A percentile compares a stretch with the other conserved stretches of the same genome.
Evolutionary conservation across 2,797 vertebrate species (phyloP).

Genomic region (Perdix hodgsoniae): DNA sequence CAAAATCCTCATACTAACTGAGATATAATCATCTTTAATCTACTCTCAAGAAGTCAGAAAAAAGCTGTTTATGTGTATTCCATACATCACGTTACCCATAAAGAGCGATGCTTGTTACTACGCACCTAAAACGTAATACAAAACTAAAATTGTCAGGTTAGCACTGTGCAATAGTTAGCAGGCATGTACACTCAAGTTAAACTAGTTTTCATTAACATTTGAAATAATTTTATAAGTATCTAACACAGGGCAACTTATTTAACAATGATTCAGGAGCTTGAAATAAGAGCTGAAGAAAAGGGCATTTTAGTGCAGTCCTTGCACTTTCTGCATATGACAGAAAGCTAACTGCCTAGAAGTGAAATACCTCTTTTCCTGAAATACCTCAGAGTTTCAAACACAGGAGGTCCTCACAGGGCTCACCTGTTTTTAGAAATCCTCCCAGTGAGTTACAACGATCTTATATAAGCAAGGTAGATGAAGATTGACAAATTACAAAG

Average conservation of each 20-base stretch:
- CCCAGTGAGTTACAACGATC: neutral
- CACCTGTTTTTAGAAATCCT: neutral
- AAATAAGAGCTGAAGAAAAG: neutral
- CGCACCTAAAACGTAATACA: neutral
- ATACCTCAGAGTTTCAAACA: neutral
- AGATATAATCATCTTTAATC: neutral
- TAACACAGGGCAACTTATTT: neutral
- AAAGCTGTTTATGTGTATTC: neutral
- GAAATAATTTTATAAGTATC: neutral
- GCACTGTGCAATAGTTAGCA: neutral
- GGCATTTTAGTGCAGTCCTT: neutral
- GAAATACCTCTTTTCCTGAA: neutral
- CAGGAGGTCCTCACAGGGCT: neutral
- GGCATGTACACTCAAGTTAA: neutral
- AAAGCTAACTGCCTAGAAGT: neutral
- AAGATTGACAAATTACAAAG: neutral
- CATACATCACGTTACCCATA: neutral
- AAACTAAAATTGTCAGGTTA: neutral
- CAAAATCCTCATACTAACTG: neutral
- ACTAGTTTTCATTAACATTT: neutral
- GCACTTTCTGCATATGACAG: neutral
- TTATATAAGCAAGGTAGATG: neutral
- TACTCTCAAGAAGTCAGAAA: neutral
- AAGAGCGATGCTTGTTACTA: neutral
- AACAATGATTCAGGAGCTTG: neutral